Base-by-base conservation (phyloP, 2,888 invertebrate species). In the Gari tellinella region DNA sequence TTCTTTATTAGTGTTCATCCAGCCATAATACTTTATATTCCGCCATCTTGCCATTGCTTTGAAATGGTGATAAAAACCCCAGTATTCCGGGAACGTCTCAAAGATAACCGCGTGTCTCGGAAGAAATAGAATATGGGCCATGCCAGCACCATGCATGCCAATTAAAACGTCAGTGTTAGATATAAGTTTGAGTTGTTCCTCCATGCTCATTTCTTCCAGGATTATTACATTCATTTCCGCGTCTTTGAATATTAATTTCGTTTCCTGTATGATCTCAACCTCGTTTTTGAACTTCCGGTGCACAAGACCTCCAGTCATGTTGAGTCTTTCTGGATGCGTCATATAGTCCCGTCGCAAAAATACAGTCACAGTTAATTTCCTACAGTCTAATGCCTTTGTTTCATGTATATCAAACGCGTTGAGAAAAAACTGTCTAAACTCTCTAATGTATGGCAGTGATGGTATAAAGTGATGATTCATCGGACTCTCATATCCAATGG, bases 121-220 rank as follows among this genome's bases (percentile, higher is more conserved):
- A 23, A 79, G 48, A 57, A 79, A 69, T 63, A 79, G 53, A 7
- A 57, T 41, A 37, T 79, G 72, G 0, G 74, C 41, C 72, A 75
- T 79, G 0, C 79, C 79, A 0, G 79, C 79, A 1, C 79, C 79
- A 23, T 79, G 79, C 79, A 79, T 79, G n/a, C 79, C 79, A 14
- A 75, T 62, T 7, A 79, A 40, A 17, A 79, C 31, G n/a, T 79
- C 79, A 0, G 79, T 75, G 15, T 72, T 57, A 48, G 72, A 60
- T 19, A 79, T 31, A 17, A 73, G 25, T 15, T 68, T 23, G 21
- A 79, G 38, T 26, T 79, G 79, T 12, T 75, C 68, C 17, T 63
- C 49, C 74, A 79, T 72, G 8, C n/a, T 43, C 57, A 79, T 57
- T 0, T 60, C 21, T 60, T 79, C 79, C 12, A 79, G 46, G 15